phyloP scores from a whole-genome alignment of 2,113 vertebrate genomes.

The Arenaria interpres region DNA sequence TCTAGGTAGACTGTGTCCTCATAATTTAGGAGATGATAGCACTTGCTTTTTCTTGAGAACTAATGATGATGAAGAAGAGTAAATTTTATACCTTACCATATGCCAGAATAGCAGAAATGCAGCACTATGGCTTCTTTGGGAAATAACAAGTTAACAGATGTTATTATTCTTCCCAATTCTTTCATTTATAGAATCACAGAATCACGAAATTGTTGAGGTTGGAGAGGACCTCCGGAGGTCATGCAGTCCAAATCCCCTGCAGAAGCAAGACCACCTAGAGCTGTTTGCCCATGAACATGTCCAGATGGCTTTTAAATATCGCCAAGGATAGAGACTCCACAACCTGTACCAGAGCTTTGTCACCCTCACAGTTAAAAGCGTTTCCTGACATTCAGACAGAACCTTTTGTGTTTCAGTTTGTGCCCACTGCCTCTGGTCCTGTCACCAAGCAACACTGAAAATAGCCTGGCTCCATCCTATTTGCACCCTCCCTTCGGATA shows the following conservation, averaged over 20 bases:
- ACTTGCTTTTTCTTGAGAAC: background rate
- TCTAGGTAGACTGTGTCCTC: background rate
- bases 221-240: background rate
- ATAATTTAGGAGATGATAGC: background rate
- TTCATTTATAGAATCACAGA: background rate
- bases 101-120: background rate
- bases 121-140: background rate
- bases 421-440: background rate
- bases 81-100: background rate
- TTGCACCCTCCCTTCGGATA: background rate
- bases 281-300: accelerated
- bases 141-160: background rate
- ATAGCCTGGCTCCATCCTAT: background rate
- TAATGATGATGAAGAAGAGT: background rate
- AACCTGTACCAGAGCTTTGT: background rate
- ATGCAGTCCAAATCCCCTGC: background rate
- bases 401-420: background rate
- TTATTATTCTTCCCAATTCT: background rate
- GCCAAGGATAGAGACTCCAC: background rate
- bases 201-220: background rate
- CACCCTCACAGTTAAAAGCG: background rate
- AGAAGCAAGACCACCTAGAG: background rate
- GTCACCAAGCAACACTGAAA: background rate
- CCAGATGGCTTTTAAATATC: accelerated
- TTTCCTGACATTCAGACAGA: background rate